Base-by-base conservation (phyloP, 2,113 vertebrate genomes). In the Misgurnus anguillicaudatus region DNA sequence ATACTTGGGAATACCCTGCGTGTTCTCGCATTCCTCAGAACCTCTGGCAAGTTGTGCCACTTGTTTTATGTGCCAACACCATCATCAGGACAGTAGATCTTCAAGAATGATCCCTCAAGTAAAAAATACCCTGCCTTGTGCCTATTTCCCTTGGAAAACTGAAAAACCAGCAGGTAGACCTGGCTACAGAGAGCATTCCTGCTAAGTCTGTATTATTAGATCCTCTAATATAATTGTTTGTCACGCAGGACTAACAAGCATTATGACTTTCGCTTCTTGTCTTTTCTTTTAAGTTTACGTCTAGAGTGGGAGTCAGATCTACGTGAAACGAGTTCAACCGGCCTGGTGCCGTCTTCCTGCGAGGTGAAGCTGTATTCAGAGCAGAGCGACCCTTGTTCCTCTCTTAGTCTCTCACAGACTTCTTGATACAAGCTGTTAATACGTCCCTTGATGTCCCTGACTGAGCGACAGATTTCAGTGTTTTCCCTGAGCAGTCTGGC, bases 391-490 rank as follows among this genome's bases (percentile, higher is more conserved):
- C 95, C 96, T 0, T 96, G 90, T 70, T 95, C 93, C 0, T 98
- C 96, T 76, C 93, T 88, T 81, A 99, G 89, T 16, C 92, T 89
- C 71, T 93, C 94, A 2, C 96, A 96, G 16, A 98, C 95, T 21
- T 98, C 94, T 77, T 96, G 93, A 91, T 97, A 95, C 13, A 99
- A 87, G 83, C 80, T 90, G 84, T 93, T 92, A 78, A 98, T 90
- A 17, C 92, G 93, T 64, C 92, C 93, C 87, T 96, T 96, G 92
- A 97, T 95, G 86, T 96, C 95, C 66, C 93, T 93, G 83, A 98
- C 89, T 13, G 94, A 94, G 17, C 91, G 93, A 75, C 95, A 86
- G 78, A 93, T 93, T 36, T 98, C 95, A 48, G 94, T 92, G 80
- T 96, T 98, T 87, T 98, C 95, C 77, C 94, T 88, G 78, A 98